A percentile compares a stretch with the other conserved stretches of the same genome.
Evolutionary conservation across 2,888 invertebrate species (phyloP).

Genomic region (Lumbricus terrestris): DNA sequence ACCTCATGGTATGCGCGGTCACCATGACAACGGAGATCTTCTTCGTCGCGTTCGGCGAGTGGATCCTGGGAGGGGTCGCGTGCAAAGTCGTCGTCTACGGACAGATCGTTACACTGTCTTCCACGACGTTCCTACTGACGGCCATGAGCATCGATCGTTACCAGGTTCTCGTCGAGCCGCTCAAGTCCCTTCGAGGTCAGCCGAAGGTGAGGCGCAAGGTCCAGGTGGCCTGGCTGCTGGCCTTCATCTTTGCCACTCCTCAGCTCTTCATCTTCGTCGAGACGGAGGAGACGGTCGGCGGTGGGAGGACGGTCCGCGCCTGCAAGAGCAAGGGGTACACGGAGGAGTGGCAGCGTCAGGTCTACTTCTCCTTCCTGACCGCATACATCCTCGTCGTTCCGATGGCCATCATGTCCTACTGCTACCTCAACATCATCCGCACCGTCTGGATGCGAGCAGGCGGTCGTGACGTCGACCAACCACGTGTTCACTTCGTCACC

Average conservation of each 20-base stretch:
- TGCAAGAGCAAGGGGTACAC: constrained; percentile 60
- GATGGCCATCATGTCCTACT: constrained; percentile 57
- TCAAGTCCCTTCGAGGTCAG: constrained; percentile 50
- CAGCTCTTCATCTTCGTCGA: constrained; percentile 60
- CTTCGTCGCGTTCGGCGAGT: constrained; percentile 59
- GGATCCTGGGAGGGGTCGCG: constrained; percentile 58
- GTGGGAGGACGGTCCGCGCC: constrained; percentile 49
- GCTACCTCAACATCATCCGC: constrained; percentile 58
- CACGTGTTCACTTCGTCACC: constrained; percentile 22
- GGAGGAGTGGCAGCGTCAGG: constrained; percentile 59
- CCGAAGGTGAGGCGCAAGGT: constrained; percentile 55
- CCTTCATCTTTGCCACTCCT: constrained; percentile 58
- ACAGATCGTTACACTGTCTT: constrained; percentile 59
- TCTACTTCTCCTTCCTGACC: constrained; percentile 59
- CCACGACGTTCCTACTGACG: constrained; percentile 59
- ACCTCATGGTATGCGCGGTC: constrained; percentile 59
- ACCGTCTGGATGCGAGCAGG: constrained; percentile 57
- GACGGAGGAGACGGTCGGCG: constrained; percentile 49
- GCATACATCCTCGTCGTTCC: constrained; percentile 59
- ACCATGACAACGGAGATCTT: constrained; percentile 61
- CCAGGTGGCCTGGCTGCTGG: constrained; percentile 56
- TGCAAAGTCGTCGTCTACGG: constrained; percentile 59
- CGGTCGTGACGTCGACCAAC: constrained; percentile 5
- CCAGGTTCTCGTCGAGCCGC: constrained; percentile 59
- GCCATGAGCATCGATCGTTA: constrained; percentile 60